Percentiles rank a stretch among this genome's conserved stretches.
phyloP scores from a whole-genome alignment of 2,113 vertebrate species.

The Malurus melanocephalus region DNA sequence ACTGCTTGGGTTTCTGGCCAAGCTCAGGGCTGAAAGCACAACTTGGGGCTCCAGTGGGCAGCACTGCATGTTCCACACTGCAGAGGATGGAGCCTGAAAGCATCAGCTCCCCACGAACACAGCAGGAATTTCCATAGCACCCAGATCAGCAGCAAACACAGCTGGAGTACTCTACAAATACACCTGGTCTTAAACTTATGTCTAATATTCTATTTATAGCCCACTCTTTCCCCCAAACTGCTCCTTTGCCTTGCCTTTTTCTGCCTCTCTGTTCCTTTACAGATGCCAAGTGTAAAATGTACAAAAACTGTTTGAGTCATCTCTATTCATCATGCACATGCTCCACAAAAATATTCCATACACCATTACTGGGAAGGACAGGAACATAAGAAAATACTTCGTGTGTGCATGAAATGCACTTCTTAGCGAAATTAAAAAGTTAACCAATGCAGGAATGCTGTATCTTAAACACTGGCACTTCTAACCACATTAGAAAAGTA shows the following conservation, averaged over 20 bases:
- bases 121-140: rapidly evolving
- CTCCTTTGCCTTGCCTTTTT: neutral
- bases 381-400: neutral
- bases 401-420: rapidly evolving
- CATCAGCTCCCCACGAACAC: neutral
- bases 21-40: neutral
- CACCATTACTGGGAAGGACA: neutral
- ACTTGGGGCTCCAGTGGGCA: neutral
- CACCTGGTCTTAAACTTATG: neutral
- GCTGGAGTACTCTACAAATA: neutral
- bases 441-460: neutral
- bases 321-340: rapidly evolving
- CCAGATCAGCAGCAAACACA: neutral
- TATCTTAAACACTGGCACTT: neutral
- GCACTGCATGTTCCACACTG: neutral
- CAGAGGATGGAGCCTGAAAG: neutral
- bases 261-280: neutral
- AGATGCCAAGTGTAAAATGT: neutral
- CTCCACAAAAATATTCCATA: neutral
- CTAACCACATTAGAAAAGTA: neutral
- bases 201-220: neutral
- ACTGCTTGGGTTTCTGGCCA: neutral
- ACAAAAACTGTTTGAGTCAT: neutral
- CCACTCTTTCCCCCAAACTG: neutral
- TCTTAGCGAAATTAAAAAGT: neutral